Evolutionary conservation across 1,140 invertebrate species (phyloP).

Genomic region (Zaprionus nigranus): DNA sequence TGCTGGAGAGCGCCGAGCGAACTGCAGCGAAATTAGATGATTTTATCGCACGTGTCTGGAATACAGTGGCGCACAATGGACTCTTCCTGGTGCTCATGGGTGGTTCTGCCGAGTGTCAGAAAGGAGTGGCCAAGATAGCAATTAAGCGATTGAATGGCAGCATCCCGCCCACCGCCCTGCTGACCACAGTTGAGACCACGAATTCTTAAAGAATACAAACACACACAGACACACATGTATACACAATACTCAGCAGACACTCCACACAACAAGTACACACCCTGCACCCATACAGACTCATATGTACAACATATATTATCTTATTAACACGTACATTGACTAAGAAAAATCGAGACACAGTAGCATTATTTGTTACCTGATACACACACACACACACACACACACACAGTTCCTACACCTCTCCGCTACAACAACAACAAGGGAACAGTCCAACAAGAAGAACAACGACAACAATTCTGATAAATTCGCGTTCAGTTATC

Average conservation of each 20-base stretch:
- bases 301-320: neutral
- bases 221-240: neutral
- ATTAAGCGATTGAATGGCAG: slow-evolving; percentile 70
- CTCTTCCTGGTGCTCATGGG: slow-evolving; percentile 87
- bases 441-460: slow-evolving; percentile 3
- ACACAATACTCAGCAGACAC: neutral
- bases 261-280: neutral
- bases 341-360: slow-evolving; percentile 14
- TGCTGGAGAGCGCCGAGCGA: slow-evolving; percentile 82
- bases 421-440: neutral
- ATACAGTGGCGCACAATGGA: slow-evolving; percentile 85
- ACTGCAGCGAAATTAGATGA: slow-evolving; percentile 86
- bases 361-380: neutral
- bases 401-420: neutral
- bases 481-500: slow-evolving; percentile 28
- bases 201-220: slow-evolving; percentile 18
- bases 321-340: slow-evolving; percentile 2
- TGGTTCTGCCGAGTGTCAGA: slow-evolving; percentile 84
- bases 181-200: slow-evolving; percentile 5
- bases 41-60: slow-evolving; percentile 88
- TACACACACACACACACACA: neutral
- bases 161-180: slow-evolving; percentile 12
- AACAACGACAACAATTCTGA: slow-evolving; percentile 14
- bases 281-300: neutral
- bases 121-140: slow-evolving; percentile 79